These are phyloP conservation scores for Cataglyphis livida DNA, from an alignment of 2,888 invertebrate species.

Conservation along the genomic window DNA sequence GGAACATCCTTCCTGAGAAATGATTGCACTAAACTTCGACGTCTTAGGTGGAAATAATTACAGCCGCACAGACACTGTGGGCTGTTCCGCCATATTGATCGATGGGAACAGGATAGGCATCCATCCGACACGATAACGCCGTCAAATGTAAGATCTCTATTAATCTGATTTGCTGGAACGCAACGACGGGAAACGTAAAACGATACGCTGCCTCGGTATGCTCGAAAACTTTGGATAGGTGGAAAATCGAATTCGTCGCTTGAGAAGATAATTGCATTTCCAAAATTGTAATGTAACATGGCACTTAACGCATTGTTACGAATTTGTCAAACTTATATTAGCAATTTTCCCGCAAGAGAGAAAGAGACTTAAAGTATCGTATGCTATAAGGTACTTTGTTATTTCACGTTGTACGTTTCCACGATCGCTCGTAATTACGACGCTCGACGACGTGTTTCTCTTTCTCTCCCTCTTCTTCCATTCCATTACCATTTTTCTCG, in stretches of 20 bases:
- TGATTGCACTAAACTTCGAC: constrained; percentile 76
- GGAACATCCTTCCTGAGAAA: constrained; percentile 75
- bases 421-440: constrained; percentile 74
- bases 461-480: constrained; percentile 4
- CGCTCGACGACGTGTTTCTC: constrained; percentile 14
- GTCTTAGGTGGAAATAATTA: constrained; percentile 75
- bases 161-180: constrained; percentile 40
- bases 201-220: constrained; percentile 13
- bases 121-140: constrained; percentile 43
- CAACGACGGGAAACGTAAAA: constrained; percentile 32
- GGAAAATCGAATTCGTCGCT: constrained; percentile 6
- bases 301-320: constrained; percentile 17
- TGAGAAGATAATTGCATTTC: constrained; percentile 25
- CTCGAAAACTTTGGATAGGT: constrained; percentile 32
- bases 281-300: constrained; percentile 29
- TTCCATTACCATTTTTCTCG: constrained; percentile 46
- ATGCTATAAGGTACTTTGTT: constrained; percentile 10
- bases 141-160: constrained; percentile 45
- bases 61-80: constrained; percentile 69
- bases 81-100: constrained; percentile 66
- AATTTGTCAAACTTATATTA: constrained; percentile 36
- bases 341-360: background rate
- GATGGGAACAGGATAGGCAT: constrained; percentile 41
- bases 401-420: constrained; percentile 32
- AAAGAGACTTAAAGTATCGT: background rate